Conservation (phyloP, 2,113 vertebrate genomes). For the Tinamus guttatus region DNA sequence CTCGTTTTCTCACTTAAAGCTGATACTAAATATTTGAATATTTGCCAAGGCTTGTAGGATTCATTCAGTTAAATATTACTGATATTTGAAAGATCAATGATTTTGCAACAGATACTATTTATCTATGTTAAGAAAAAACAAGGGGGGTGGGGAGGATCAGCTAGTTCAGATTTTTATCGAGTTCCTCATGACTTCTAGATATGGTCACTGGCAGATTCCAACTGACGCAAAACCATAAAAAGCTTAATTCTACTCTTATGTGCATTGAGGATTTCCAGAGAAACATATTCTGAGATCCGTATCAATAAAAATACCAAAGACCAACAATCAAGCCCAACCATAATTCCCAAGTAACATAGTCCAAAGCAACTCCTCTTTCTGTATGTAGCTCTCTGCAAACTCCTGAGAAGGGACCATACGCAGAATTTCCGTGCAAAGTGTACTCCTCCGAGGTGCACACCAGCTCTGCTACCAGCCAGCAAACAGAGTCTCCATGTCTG, state of each 20-base stretch:
- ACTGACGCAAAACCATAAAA: background rate
- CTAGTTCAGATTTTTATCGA: background rate
- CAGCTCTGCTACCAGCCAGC: background rate
- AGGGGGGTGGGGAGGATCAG: background rate
- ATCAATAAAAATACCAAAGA: background rate
- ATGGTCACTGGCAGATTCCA: background rate
- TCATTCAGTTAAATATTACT: background rate
- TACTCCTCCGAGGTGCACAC: fast-evolving
- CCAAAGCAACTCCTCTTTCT: background rate
- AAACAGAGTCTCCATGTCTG: background rate
- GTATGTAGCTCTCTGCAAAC: background rate
- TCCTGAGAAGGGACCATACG: background rate
- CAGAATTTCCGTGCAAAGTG: background rate
- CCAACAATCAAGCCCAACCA: background rate
- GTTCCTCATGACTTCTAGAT: background rate
- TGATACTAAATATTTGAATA: background rate
- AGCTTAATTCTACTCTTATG: background rate
- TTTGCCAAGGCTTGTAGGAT: background rate
- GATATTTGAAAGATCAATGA: background rate
- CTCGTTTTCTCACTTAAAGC: background rate
- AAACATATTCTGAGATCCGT: background rate
- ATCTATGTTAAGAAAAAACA: background rate
- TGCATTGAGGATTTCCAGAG: background rate
- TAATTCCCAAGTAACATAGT: background rate
- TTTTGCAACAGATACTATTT: background rate